Base-by-base conservation (phyloP, 2,797 vertebrate species). In the Tenualosa thibaudeaui region DNA sequence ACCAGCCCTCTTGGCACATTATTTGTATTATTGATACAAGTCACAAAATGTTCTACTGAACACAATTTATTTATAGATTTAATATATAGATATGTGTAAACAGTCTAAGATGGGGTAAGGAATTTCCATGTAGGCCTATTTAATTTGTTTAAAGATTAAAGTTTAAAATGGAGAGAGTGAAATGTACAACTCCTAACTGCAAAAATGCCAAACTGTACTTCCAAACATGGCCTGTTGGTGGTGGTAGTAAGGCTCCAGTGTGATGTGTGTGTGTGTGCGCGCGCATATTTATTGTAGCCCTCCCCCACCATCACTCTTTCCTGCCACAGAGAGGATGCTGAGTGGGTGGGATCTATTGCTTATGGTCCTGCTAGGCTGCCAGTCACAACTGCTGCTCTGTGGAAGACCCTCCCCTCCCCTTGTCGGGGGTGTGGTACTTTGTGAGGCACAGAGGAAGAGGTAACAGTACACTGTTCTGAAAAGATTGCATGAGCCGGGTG, bases 401-500 rank as follows among this genome's bases (percentile, higher is more conserved):
- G 37, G 22, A 40, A 43, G 37, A 17, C 71, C 71, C 71, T 46
- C 71, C 71, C 46, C 40, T 40, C 8, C 40, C n/a, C 5, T 12
- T 15, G 31, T 40, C 31, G 71, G 37, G 71, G 40, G 37, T 78
- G 71, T 78, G 71, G 17, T 78, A 40, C 71, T 78, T 78, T 78
- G 37, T 75, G 71, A 78, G 37, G 81, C 24, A 0, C 54, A 85
- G 62, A 65, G 85, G 88, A 88, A 82, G 87, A 89, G 50, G n/a
- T 78, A 22, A 46, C 71, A 5, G 37, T 22, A 43, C 37, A 22
- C 37, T 78, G 71, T 40, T 46, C 37, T 46, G 0, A 78, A 78
- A 78, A 78, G 71, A 78, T 40, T 78, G 68, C 68, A 75, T 75
- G 83, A 89, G 50, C 86, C 54, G 87, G 54, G 84, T 88, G 81